Base-by-base conservation (phyloP, 2,888 invertebrate species). In the Drosophila demipolita region DNA sequence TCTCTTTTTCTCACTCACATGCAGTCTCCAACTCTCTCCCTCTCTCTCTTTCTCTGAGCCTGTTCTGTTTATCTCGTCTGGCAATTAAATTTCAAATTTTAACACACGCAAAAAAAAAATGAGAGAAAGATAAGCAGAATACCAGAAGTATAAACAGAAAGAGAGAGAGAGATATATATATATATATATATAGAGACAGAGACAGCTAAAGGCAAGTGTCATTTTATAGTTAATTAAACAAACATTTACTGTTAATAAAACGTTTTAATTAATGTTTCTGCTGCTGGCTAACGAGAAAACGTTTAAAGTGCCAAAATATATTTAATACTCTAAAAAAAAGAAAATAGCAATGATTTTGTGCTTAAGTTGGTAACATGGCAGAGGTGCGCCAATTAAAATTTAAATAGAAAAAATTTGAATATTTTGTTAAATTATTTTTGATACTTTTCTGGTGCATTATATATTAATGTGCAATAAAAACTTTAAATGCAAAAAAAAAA, bases 181-280 rank as follows among this genome's bases (percentile, higher is more conserved):
- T 26, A 9, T 38, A 26, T 15, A 49, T 11, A 29, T 29, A 45
- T 15, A 33, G 32, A 42, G 35, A 15, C 32, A 50, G 55, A 48
- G 66, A 35, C 29, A 48, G 55, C 48, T 60, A 35, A 54, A 66
- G 58, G 72, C 74, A 68, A 76, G 85, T 75, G 83, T 73, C 87
- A 80, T 89, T 86, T 76, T 70, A 76, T 87, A 89, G 83, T 86
- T 87, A 90, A 87, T 88, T 87, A 88, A 87, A 87, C 90, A 90
- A 87, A 88, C 88, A 88, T 90, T 84, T 87, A 69, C 60, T 54
- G 82, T 69, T 61, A 75, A 75, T 86, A 90, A 88, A 90, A 80
- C 77, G 75, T 80, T 87, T 89, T 89, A 89, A 89, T 89, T 85
- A 89, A 87, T 73, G 85, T 69, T 66, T 52, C 63, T 38, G 50